Conservation (phyloP, 1,140 invertebrate genomes). For the Papilio aristodemus region DNA sequence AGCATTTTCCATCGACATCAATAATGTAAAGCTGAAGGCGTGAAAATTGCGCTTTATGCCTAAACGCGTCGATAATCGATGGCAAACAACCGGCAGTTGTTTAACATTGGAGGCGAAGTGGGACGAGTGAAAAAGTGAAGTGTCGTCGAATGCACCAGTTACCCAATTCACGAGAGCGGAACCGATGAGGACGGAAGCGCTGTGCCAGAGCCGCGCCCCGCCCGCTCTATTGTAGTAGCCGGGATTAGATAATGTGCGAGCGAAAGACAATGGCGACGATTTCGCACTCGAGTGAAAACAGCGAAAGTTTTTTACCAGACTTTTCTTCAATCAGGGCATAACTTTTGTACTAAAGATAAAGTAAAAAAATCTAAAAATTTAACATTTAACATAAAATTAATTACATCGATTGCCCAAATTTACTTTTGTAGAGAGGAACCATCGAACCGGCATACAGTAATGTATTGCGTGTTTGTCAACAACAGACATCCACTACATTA, state of each 20-base stretch:
- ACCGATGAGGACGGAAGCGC: conserved; percentile 66
- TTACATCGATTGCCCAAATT: not conserved
- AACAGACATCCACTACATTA: not conserved
- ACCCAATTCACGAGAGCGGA: conserved; percentile 77
- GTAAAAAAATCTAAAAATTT: too few relatives aligned
- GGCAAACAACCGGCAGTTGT: conserved; percentile 54
- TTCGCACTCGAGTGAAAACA: conserved; percentile 59
- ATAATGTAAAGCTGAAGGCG: conserved; percentile 46
- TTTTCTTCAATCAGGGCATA: not conserved
- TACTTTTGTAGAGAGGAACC: too few relatives aligned
- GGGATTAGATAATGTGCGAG: conserved; percentile 68
- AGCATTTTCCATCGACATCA: conserved; percentile 51
- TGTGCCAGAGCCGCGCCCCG: conserved; percentile 49
- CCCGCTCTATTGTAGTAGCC: conserved; percentile 56
- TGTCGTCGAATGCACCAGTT: conserved; percentile 74
- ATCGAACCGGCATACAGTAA: too few relatives aligned
- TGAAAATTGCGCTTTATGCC: conserved; percentile 59
- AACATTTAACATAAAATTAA: not conserved
- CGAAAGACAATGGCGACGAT: conserved; percentile 64
- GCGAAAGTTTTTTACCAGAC: conserved; percentile 52
- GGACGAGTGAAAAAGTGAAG: conserved; percentile 69
- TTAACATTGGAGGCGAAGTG: conserved; percentile 50
- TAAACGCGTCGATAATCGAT: conserved; percentile 58
- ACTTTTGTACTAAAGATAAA: not conserved
- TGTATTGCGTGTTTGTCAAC: too few relatives aligned